Evolutionary conservation across 1,140 invertebrate genomes (phyloP), one percentile per base, ranked within the genome.

Genomic region (Zeugodacus cucurbitae): DNA sequence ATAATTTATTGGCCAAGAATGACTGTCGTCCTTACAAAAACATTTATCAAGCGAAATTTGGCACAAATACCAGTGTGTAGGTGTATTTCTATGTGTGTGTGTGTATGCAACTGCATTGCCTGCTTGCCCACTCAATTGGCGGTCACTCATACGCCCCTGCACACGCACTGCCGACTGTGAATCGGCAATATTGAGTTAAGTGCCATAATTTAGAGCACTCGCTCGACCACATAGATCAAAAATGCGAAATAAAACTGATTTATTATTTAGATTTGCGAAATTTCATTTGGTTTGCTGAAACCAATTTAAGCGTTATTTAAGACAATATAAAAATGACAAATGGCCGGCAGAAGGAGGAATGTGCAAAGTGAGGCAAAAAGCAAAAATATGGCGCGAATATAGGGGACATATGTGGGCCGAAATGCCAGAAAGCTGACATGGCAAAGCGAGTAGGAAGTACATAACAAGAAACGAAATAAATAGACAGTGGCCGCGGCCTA

Each of bases 221-320:
- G 2, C 20, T 3, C 17, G 70, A 20, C 6, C 70, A 74, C 32
- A 74, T 74, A 41, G 3, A 74, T 74, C 70, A 74, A 26, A 74
- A 74, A 37, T n/a, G 34, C 14, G 70, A 41, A 74, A 74, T 37
- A 74, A 70, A 74, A 44, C 70, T 74, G 70, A 74, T 74, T 74
- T 74, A 74, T 74, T 74, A 29, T 29, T 41, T 74, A 34, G n/a
- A 74, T 44, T 74, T 41, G 70, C 37, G 11, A 41, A 44, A 74
- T 74, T 74, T 74, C 70, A 74, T 74, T 74, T 74, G 7, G 70
- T 74, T 74, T 74, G 70, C 70, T 22, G 34, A 41, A 74, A 44
- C 70, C 70, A 74, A 74, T 74, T 74, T 74, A 74, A 44, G 17
- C 29, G 70, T 74, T 74, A 41, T 74, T 74, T 74, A 74, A 74